Conservation (phyloP, 1,140 invertebrate genomes). For the Drosophila sproati region DNA sequence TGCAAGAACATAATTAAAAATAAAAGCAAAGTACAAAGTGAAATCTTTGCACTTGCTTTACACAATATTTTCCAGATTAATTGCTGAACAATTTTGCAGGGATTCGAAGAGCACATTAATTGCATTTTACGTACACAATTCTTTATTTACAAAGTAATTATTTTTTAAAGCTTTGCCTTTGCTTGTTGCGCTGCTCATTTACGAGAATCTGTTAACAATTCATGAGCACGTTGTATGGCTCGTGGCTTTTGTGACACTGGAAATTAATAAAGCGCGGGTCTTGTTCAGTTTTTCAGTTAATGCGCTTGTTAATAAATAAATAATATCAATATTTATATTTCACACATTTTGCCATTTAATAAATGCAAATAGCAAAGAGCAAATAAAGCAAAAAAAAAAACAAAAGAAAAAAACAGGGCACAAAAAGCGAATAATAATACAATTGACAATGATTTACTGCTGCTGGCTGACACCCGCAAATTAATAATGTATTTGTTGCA, state of each 20-base stretch:
- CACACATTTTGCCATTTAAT: conserved; percentile 59
- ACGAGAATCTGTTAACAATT: conserved; percentile 31
- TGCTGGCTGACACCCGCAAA: conserved; percentile 14
- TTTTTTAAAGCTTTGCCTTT: conserved; percentile 6
- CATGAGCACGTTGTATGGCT: conserved; percentile 13
- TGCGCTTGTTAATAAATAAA: conserved; percentile 64
- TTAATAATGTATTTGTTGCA: conserved; percentile 36
- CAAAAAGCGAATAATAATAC: neutral
- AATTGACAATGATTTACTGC: conserved; percentile 12
- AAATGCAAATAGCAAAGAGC: conserved; percentile 31
- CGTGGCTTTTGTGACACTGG: conserved; percentile 19
- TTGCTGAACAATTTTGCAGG: neutral
- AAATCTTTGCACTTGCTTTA: conserved; percentile 3
- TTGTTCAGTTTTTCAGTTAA: conserved; percentile 25
- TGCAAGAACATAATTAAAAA: too few species aligned
- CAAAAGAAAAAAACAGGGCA: neutral
- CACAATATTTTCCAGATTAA: conserved; percentile 6
- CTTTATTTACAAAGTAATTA: neutral
- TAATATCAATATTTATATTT: conserved; percentile 58
- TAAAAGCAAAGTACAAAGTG: neutral
- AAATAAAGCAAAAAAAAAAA: conserved; percentile 21
- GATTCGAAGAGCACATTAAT: neutral
- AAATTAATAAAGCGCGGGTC: conserved; percentile 49
- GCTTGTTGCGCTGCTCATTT: conserved; percentile 12
- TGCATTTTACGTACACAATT: neutral